Evolutionary conservation across 2,797 vertebrate genomes (phyloP).

Genomic region (Buphagus erythrorhynchus): DNA sequence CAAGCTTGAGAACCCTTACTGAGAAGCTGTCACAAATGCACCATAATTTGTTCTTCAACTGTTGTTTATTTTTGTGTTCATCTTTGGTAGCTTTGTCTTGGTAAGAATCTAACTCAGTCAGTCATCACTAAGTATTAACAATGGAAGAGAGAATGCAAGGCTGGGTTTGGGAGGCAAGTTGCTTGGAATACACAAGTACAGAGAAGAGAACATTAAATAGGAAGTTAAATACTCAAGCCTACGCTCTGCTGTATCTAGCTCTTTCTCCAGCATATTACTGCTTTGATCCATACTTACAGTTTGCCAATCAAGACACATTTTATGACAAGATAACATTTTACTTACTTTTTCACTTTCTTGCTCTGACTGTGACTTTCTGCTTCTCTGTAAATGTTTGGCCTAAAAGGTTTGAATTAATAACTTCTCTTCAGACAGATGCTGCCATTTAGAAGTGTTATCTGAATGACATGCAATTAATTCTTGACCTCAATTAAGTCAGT

Average conservation of each 20-base stretch:
- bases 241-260: background rate
- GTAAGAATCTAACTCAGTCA: background rate
- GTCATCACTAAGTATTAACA: background rate
- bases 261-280: background rate
- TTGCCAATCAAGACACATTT: background rate
- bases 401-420: conserved; percentile 11
- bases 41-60: background rate
- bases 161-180: background rate
- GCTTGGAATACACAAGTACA: background rate
- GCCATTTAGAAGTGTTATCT: background rate
- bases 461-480: conserved; percentile 18
- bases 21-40: background rate
- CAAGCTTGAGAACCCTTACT: background rate
- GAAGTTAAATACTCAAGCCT: background rate
- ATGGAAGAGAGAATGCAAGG: background rate
- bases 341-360: background rate
- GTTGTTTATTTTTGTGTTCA: background rate
- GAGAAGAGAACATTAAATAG: background rate
- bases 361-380: background rate
- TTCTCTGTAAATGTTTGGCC: background rate
- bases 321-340: background rate
- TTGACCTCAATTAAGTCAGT: conserved; percentile 17
- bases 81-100: background rate
- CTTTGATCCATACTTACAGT: background rate
- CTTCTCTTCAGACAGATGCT: background rate